These are phyloP conservation scores for Poecilobothrus nobilitatus DNA, from an alignment of 2,888 invertebrate genomes.

Conservation along the genomic window DNA sequence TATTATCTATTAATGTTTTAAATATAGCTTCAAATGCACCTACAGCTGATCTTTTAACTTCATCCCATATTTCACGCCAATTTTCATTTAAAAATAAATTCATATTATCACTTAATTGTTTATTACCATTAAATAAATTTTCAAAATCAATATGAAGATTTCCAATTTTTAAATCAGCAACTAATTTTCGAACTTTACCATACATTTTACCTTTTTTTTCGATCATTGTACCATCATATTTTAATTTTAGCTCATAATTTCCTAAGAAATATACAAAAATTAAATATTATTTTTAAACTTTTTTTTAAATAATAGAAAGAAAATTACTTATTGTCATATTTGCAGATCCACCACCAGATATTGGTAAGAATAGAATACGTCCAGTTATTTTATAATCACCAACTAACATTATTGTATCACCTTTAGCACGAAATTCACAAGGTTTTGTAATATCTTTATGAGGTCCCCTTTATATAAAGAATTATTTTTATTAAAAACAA, in stretches of 20 bases:
- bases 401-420: background rate
- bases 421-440: constrained; percentile 1
- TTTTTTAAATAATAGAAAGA: background rate
- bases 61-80: constrained; percentile 42
- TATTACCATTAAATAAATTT: constrained; percentile 42
- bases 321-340: constrained; percentile 18
- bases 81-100: constrained; percentile 43
- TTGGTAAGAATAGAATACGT: constrained; percentile 20
- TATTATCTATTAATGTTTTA: constrained; percentile 33
- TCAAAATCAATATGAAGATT: constrained; percentile 27
- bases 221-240: background rate
- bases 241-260: background rate
- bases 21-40: constrained; percentile 36
- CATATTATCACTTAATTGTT: constrained; percentile 37
- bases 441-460: background rate
- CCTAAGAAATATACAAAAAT: background rate
- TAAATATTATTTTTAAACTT: background rate
- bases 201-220: constrained; percentile 20
- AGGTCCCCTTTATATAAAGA: background rate
- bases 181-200: constrained; percentile 10
- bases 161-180: constrained; percentile 5
- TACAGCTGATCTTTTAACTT: constrained; percentile 37
- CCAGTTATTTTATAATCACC: constrained; percentile 11
- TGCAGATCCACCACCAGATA: constrained; percentile 19
- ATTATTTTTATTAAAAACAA: background rate